Evolutionary conservation across 2,888 invertebrate genomes (phyloP).

Genomic region (Mesopsocus fuscifrons): DNA sequence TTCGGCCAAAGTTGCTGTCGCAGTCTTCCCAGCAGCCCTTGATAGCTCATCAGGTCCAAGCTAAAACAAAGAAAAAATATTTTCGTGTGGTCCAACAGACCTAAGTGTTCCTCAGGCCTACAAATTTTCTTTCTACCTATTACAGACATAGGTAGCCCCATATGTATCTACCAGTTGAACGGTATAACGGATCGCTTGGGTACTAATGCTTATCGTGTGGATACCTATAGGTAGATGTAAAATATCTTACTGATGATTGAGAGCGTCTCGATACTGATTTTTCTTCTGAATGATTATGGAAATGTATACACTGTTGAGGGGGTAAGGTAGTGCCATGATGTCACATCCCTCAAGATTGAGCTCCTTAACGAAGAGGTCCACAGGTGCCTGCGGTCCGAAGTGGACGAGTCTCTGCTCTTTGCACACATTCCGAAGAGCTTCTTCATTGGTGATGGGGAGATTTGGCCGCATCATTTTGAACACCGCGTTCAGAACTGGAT

Average conservation of each 20-base stretch:
- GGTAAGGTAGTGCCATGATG: background rate
- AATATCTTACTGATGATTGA: background rate
- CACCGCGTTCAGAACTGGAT: background rate
- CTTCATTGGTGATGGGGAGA: background rate
- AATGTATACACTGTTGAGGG: background rate
- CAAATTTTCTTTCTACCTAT: too few species aligned
- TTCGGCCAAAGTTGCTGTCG: background rate
- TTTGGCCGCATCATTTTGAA: background rate
- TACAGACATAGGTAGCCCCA: too few species aligned
- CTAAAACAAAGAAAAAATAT: background rate
- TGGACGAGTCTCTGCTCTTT: background rate
- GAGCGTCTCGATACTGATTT: background rate
- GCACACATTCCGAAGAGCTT: background rate
- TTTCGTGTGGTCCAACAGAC: too few species aligned
- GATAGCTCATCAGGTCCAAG: conserved; percentile 4
- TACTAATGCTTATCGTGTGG: too few species aligned
- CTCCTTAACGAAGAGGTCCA: background rate
- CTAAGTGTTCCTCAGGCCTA: too few species aligned
- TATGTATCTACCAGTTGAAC: too few species aligned
- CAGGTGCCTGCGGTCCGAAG: background rate
- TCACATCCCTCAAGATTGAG: background rate
- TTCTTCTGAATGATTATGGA: background rate
- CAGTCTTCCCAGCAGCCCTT: background rate
- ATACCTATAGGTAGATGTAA: too few species aligned
- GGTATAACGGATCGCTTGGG: too few species aligned